Base-by-base conservation (phyloP, 2,888 invertebrate species). In the Plutella xylostella region DNA sequence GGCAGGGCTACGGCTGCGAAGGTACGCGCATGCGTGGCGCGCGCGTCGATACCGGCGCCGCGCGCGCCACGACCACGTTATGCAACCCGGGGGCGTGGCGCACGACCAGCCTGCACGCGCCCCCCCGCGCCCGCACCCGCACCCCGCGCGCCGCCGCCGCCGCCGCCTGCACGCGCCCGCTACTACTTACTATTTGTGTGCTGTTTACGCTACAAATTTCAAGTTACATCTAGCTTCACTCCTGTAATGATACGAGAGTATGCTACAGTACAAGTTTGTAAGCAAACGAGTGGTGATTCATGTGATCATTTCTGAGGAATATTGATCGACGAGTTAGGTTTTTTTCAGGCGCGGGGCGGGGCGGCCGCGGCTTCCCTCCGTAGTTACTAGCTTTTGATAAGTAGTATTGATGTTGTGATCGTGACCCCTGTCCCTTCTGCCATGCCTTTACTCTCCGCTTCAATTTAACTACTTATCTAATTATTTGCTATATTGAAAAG, bases 1-100 rank as follows among this genome's bases (percentile, higher is more conserved):
- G 97, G 85, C 98, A 98, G 88, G 99, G 98, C 86, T 97, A 94
- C 89, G 95, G 96, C 82, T 99, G 99, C 90, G 98, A 98, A 94
- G 97, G 98, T 98, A 86, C 72, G 74, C 76, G 77, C 77, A 75
- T 78, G 78, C 82, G 77, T 73, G 68, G 61, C 67, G 38, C 31
- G 19, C 44, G 47, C 31, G 41, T 41, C 41, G 41, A 41, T 41
- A 41, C 30, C 41, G 28, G 28, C 39, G 20, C 30, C 39, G 35
- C 35, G 17, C 18, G 19, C 42, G 20, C 28, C 28, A 37, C 38
- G 37, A 37, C 42, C 44, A 34, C 40, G 40, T 42, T 47, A 39
- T 45, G 43, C 39, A 39, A 44, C 43, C 25, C 38, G 41, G 44
- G 43, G 39, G n/a, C 33, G 41, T 22, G 25, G 28, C 48, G 22